Base-by-base conservation (phyloP, 1,140 invertebrate species). In the Trachymyrmex cornetzi region DNA sequence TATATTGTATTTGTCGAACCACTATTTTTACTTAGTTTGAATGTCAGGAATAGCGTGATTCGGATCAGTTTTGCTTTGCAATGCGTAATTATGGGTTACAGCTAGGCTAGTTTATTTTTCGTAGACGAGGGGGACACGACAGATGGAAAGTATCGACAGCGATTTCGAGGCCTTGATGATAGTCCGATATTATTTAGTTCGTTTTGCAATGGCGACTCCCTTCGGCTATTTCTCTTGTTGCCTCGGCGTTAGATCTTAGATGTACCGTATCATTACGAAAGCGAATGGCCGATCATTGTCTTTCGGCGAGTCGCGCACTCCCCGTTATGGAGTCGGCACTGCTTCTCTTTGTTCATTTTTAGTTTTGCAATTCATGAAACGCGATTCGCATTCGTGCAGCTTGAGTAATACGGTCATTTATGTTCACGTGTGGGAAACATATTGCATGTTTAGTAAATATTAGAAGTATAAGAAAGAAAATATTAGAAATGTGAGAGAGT, bases 291-390 rank as follows among this genome's bases (percentile, higher is more conserved):
- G 80, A 82, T 84, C 27, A 84, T 84, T 84, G 80, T 84, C 69
- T 74, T 84, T 75, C 80, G 79, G 66, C 67, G 80, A 74, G 67
- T 61, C 79, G 53, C 34, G 34, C 66, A 72, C 55, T 38, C 66
- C 66, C 66, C 57, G 80, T 82, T 72, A 72, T 48, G 19, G 34
- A 44, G 67, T 61, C 79, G 44, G 19, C 44, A 55, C 55, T 82
- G 80, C 38, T 84, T n/a, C 59, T 63, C 59, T 48, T 84, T 48
- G 77, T 75, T 48, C 69, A 19, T 61, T 75, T 14, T 22, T n/a
- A 75, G 55, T 34, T 84, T 82, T 82, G 67, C 80, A 75, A 84
- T 84, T 84, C 69, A 84, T 84, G 80, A 84, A 82, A 84, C 19
- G 69, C 69, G 24, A 74, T 30, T 48, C 38, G 79, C 38, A 30